Evolutionary conservation across 2,113 vertebrate species (phyloP).

Genomic region (Ancistrus triradiatus): DNA sequence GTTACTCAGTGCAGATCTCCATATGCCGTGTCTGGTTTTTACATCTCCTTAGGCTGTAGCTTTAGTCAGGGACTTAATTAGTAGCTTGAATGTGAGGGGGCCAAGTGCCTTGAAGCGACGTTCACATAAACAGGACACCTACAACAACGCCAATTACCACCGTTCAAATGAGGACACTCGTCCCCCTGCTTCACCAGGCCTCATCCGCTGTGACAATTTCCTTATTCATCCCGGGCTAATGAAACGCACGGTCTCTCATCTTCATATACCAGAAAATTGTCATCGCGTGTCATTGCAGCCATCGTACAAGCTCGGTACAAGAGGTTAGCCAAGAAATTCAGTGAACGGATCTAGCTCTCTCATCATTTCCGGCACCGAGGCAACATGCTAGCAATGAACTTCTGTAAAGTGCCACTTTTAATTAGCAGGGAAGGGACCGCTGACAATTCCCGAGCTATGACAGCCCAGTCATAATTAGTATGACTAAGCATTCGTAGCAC

Average conservation of each 20-base stretch:
- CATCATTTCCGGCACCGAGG: neutral
- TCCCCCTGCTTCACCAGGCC: constrained; percentile 8
- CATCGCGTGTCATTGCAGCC: too few relatives aligned
- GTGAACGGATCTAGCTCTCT: neutral
- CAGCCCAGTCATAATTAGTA: constrained; percentile 39
- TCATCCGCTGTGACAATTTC: constrained; percentile 21
- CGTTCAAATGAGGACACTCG: constrained; percentile 29
- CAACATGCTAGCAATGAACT: constrained; percentile 27
- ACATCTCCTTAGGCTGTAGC: constrained; percentile 54
- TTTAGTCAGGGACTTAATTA: constrained; percentile 65
- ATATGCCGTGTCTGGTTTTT: constrained; percentile 21
- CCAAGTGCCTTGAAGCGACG: constrained; percentile 51
- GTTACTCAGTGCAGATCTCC: too few relatives aligned
- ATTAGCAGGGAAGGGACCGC: constrained; percentile 42
- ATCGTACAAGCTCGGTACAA: too few relatives aligned
- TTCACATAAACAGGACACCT: constrained; percentile 55
- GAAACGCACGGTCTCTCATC: too few relatives aligned
- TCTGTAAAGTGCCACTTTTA: constrained; percentile 44
- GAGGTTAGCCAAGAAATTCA: too few relatives aligned
- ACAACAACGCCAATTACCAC: constrained; percentile 39
- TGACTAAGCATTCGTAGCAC: constrained; percentile 33
- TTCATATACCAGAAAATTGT: neutral
- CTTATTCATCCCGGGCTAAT: constrained; percentile 27
- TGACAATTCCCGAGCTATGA: constrained; percentile 28
- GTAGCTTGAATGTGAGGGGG: constrained; percentile 43